Base-by-base conservation (phyloP, 2,888 invertebrate genomes). In the Digitonthophagus gazella region DNA sequence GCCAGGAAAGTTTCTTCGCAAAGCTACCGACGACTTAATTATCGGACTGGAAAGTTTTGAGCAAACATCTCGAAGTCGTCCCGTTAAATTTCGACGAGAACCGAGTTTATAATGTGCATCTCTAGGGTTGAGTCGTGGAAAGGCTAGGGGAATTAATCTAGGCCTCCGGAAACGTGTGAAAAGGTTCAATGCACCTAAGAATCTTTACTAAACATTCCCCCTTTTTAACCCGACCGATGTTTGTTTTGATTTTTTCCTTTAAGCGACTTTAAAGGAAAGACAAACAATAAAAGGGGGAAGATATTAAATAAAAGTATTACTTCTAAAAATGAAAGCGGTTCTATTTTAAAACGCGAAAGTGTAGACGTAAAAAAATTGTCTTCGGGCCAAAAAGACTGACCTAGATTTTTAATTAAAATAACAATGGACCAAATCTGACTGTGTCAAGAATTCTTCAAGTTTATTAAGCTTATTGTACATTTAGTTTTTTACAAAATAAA, bases 391-490 rank as follows among this genome's bases (percentile, higher is more conserved):
- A 15, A 57, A 16, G 16, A 57, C 15, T 57, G 57, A 57, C 57
- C 57, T n/a, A 57, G 57, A 3, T 57, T 57, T 14, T 57, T 57
- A 57, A 57, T 57, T 57, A 57, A 57, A 57, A 57, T 57, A 57
- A 57, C 57, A 57, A 16, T 57, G 57, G 6, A 14, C 6, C n/a
- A 57, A 6, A 44, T n/a, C n/a, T 44, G 28, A 57, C 15, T 57
- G 57, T 57, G 57, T 15, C 57, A 57, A 16, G 57, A 15, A 57
- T 8, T 16, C 5, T 1, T n/a, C 11, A 56, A 15, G 11, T 4
- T 6, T 22, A 4, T 22, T 3, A 22, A 22, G 6, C 22, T 6
- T 22, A 3, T 44, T 44, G 1, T 11, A 2, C 28, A 44, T 44
- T 44, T 44, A n/a, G n/a, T n/a, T n/a, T n/a, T n/a, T n/a, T n/a